A percentile compares a stretch with the other conserved stretches of the same genome.
phyloP scores from a whole-genome alignment of 2,888 invertebrate species.

The Polydrusus pterygomalis region DNA sequence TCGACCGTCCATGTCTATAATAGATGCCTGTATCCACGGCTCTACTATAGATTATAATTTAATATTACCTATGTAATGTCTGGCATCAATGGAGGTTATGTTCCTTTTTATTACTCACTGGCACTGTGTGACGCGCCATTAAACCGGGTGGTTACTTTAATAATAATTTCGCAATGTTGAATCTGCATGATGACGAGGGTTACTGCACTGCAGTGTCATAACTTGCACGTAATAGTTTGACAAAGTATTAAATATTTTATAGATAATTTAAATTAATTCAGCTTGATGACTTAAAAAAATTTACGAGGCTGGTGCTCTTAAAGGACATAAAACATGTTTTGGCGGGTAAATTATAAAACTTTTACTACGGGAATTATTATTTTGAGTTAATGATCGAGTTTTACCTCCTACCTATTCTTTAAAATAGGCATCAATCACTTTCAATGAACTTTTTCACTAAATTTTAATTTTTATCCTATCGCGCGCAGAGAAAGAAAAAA shows the following conservation, averaged over 20 bases:
- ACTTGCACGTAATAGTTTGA: neutral
- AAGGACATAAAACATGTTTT: too few relatives aligned
- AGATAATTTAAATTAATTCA: neutral
- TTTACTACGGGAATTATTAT: too few relatives aligned
- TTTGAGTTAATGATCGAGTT: too few relatives aligned
- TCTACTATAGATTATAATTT: constrained; percentile 14
- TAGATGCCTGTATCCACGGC: neutral
- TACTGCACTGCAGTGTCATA: constrained; percentile 46
- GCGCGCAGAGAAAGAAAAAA: too few relatives aligned
- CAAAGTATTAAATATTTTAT: neutral
- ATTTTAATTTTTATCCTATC: too few relatives aligned
- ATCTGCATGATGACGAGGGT: constrained; percentile 35
- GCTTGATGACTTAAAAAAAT: too few relatives aligned
- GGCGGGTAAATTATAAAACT: too few relatives aligned
- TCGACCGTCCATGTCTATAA: neutral
- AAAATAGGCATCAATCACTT: too few relatives aligned
- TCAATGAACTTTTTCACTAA: too few relatives aligned
- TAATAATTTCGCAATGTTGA: constrained; percentile 50
- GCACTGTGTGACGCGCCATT: constrained; percentile 40
- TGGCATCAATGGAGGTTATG: constrained; percentile 48
- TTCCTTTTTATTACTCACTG: constrained; percentile 41
- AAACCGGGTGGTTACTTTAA: constrained; percentile 38
- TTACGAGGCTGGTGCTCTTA: too few relatives aligned
- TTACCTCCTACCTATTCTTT: too few relatives aligned
- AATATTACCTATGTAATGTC: constrained; percentile 43